A percentile compares a stretch with the other conserved stretches of the same genome.
phyloP scores from a whole-genome alignment of 2,888 invertebrate genomes.

The Punctoribates punctum region DNA sequence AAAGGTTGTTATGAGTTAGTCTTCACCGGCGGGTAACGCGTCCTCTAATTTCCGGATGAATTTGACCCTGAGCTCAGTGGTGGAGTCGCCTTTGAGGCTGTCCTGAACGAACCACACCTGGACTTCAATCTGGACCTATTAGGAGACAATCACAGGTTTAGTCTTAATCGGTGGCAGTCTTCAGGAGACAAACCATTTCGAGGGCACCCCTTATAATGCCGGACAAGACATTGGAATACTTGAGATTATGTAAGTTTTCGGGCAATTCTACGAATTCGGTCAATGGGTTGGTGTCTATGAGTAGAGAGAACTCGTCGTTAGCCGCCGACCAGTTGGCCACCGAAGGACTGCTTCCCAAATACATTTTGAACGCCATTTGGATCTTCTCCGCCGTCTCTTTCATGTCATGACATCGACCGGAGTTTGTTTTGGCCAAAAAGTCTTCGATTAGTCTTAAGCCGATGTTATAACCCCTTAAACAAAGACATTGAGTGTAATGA shows the following conservation, averaged over 20 bases:
- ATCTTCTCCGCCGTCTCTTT: constrained; percentile 90
- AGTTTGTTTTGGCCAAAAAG: constrained; percentile 84
- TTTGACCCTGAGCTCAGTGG: constrained; percentile 89
- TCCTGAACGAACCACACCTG: constrained; percentile 92
- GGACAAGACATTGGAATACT: constrained; percentile 87
- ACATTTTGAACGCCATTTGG: constrained; percentile 68
- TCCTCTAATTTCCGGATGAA: constrained; percentile 93
- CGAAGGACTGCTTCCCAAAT: constrained; percentile 84
- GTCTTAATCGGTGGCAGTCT: background rate
- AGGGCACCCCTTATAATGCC: constrained; percentile 83
- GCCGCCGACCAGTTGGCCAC: constrained; percentile 90
- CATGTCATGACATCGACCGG: constrained; percentile 87
- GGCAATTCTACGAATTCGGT: constrained; percentile 97
- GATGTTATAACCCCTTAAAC: constrained; percentile 84
- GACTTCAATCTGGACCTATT: constrained; percentile 79
- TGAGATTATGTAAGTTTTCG: constrained; percentile 69
- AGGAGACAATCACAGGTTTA: background rate
- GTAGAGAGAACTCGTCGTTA: constrained; percentile 92
- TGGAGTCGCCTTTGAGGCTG: constrained; percentile 86
- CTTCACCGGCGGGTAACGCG: constrained; percentile 96
- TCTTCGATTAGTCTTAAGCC: constrained; percentile 96
- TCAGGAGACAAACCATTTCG: constrained; percentile 73
- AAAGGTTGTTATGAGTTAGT: constrained; percentile 66
- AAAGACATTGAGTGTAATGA: background rate
- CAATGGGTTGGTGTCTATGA: constrained; percentile 90